phyloP scores from a whole-genome alignment of 2,888 invertebrate species.

The Cataglyphis albicans region DNA sequence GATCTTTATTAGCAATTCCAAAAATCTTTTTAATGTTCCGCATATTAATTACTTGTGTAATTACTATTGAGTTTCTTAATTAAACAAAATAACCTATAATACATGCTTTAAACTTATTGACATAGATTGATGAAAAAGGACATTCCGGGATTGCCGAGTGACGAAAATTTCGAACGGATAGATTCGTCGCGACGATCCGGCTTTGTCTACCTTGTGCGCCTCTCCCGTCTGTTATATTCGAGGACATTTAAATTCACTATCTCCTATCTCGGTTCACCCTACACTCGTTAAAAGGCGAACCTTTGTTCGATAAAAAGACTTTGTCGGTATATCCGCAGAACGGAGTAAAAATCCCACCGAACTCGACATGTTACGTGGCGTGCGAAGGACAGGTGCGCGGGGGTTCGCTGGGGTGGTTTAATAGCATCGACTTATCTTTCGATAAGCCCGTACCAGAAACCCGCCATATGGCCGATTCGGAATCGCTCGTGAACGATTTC shows the following conservation, averaged over 20 bases:
- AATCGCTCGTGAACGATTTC: slow-evolving; percentile 62
- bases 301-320: slow-evolving; percentile 72
- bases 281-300: slow-evolving; percentile 68
- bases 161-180: slow-evolving; percentile 51
- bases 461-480: slow-evolving; percentile 76
- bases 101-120: slow-evolving; percentile 6
- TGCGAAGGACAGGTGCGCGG: slow-evolving; percentile 73
- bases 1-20: not conserved
- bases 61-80: slow-evolving; percentile 22
- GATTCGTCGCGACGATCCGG: slow-evolving; percentile 52
- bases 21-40: not conserved
- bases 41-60: not conserved
- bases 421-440: slow-evolving; percentile 79
- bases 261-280: slow-evolving; percentile 68
- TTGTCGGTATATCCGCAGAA: slow-evolving; percentile 45
- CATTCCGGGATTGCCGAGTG: slow-evolving; percentile 31
- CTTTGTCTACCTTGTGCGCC: slow-evolving; percentile 36
- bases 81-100: slow-evolving; percentile 13
- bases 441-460: slow-evolving; percentile 73
- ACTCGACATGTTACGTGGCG: slow-evolving; percentile 64
- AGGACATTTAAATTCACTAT: slow-evolving; percentile 66
- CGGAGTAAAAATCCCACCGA: slow-evolving; percentile 62
- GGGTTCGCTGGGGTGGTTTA: slow-evolving; percentile 64
- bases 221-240: slow-evolving; percentile 56
- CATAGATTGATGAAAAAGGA: slow-evolving; percentile 13